These are phyloP conservation scores for Eulemur rufifrons DNA, from an alignment of 2,113 vertebrate species.

Conservation along the genomic window DNA sequence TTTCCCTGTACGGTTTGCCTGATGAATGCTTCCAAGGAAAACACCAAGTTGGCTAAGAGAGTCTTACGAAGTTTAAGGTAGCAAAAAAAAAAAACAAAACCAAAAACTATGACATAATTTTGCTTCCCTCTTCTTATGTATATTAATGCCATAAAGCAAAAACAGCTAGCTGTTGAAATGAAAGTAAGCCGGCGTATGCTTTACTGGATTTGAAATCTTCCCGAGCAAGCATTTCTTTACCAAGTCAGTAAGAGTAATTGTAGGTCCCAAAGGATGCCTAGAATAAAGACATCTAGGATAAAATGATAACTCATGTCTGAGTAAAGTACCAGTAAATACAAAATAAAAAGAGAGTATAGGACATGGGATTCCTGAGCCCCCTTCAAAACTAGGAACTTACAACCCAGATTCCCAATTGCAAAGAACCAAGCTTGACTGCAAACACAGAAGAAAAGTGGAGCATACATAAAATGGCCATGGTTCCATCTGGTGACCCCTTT, in stretches of 20 bases:
- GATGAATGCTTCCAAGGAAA: background rate
- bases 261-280: background rate
- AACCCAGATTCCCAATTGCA: background rate
- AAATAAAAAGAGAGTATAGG: background rate
- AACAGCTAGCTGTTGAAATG: background rate
- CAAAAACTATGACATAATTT: background rate
- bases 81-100: background rate
- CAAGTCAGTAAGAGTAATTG: background rate
- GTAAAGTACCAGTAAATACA: background rate
- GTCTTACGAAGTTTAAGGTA: background rate
- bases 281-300: background rate
- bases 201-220: background rate
- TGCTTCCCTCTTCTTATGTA: background rate
- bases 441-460: background rate
- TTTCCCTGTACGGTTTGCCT: background rate
- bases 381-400: background rate
- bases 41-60: background rate
- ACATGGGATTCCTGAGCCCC: background rate
- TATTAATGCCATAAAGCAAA: background rate
- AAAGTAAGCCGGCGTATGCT: too few species aligned
- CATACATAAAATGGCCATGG: rapidly evolving
- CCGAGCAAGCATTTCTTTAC: background rate
- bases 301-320: background rate
- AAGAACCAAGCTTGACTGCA: background rate
- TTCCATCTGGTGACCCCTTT: background rate